A percentile compares a stretch with the other conserved stretches of the same genome.
Evolutionary conservation across 2,797 vertebrate species (phyloP).

Genomic region (Thunnus albacares): DNA sequence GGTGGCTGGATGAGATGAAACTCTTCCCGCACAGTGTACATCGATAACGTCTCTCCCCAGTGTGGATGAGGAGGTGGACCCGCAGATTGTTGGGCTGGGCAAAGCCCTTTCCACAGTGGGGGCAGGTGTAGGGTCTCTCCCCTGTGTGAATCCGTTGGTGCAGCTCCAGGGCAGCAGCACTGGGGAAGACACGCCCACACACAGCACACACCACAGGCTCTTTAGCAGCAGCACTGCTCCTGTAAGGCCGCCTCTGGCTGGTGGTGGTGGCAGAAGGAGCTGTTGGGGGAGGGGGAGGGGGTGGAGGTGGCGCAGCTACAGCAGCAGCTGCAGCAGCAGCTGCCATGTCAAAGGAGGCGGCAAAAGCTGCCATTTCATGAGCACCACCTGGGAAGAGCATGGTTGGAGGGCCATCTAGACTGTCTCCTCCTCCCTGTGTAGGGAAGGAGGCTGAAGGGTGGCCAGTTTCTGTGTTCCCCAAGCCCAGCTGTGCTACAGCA

Average conservation of each 20-base stretch:
- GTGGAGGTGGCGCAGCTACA: slow-evolving; percentile 31
- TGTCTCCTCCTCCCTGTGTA: slow-evolving; percentile 65
- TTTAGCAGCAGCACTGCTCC: slow-evolving; percentile 35
- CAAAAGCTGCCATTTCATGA: slow-evolving; percentile 78
- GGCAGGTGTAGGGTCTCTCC: slow-evolving; percentile 82
- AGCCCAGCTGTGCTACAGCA: slow-evolving; percentile 76
- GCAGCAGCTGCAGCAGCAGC: slow-evolving; percentile 17
- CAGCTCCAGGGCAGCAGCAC: slow-evolving; percentile 66
- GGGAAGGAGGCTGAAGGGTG: slow-evolving; percentile 71
- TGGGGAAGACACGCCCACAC: slow-evolving; percentile 76
- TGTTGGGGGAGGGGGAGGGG: slow-evolving; percentile 36
- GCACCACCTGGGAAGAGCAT: slow-evolving; percentile 73
- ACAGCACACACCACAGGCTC: slow-evolving; percentile 65
- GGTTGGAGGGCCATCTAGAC: slow-evolving; percentile 62
- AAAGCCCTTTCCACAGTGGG: slow-evolving; percentile 84
- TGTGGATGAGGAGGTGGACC: slow-evolving; percentile 84
- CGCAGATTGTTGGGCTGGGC: slow-evolving; percentile 81
- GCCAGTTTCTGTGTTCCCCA: slow-evolving; percentile 66
- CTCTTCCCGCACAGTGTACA: slow-evolving; percentile 82
- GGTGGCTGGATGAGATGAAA: slow-evolving; percentile 82
- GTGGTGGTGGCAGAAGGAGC: slow-evolving; percentile 24
- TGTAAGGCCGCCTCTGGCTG: slow-evolving; percentile 55
- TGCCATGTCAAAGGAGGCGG: slow-evolving; percentile 76
- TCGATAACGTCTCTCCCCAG: slow-evolving; percentile 78
- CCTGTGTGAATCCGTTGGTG: slow-evolving; percentile 81